Evolutionary conservation across 1,140 invertebrate species (phyloP), one percentile per base, ranked within the genome.

Genomic region (Andricus grossulariae): DNA sequence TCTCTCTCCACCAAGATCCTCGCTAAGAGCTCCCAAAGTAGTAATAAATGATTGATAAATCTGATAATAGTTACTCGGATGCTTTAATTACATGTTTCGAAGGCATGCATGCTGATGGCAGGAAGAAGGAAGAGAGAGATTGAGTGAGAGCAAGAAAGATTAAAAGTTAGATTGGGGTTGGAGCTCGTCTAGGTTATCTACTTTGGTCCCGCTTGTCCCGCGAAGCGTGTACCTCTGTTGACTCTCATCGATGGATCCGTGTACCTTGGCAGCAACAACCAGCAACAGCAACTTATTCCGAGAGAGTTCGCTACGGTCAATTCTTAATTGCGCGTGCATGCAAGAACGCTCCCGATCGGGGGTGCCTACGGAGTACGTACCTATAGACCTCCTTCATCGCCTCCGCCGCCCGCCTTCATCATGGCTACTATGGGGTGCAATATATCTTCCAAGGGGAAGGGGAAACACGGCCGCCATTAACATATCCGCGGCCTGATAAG

Each of bases 401-500:
- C 54, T 66, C 45, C 73, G 75, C 73, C 76, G 75, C 74, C 79
- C 76, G 75, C 74, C 79, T 39, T 79, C 76, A 80, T 71, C 75
- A 83, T 75, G 71, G 73, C 78, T 80, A 78, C 70, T 76, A 80
- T 45, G 10, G 88, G 86, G 87, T 87, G 86, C 80, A 88, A 88
- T 88, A 88, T 89, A 88, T 88, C 85, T 89, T 86, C 80, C 83
- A 85, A 74, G 71, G 75, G 77, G 80, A 84, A 83, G 81, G 79
- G 83, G 76, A 71, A 83, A 89, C 89, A 90, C 86, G 86, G 85
- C 83, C 87, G 86, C 89, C 88, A 90, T 90, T 90, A 90, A 90
- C 89, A 91, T 90, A 91, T 90, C 88, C 89, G 85, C 87, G 86
- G 82, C 45, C 87, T 84, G 89, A 90, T 90, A 90, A 90, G 84